Percentiles rank a stretch among this genome's conserved stretches.
These are phyloP conservation scores for Darevskia mixta DNA, from an alignment of 2,797 vertebrate species.

Conservation along the genomic window DNA sequence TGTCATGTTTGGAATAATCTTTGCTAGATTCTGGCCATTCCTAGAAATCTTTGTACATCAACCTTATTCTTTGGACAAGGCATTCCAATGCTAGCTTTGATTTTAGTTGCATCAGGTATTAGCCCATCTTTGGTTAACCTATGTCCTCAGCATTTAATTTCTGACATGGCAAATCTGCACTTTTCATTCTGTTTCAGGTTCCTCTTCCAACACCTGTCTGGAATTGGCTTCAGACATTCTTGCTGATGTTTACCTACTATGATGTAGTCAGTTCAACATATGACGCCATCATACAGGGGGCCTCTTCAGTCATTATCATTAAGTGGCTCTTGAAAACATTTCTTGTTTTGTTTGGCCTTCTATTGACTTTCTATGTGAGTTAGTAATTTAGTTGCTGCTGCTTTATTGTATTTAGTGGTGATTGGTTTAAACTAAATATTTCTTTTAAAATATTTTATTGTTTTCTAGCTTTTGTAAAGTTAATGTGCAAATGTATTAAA, in stretches of 20 bases:
- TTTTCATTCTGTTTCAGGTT: not conserved
- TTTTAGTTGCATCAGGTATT: not conserved
- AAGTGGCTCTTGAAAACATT: not conserved
- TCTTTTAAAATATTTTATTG: no score
- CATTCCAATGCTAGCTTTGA: not conserved
- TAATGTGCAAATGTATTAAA: no score
- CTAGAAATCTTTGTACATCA: not conserved
- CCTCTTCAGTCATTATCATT: no score
- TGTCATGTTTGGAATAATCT: not conserved
- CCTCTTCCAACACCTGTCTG: not conserved
- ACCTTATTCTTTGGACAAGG: not conserved
- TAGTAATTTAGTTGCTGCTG: not conserved
- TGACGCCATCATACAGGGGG: no score
- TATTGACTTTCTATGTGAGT: not conserved
- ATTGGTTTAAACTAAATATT: no score
- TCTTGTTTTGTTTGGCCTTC: not conserved
- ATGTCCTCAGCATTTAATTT: not conserved
- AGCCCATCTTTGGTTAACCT: not conserved
- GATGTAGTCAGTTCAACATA: no score
- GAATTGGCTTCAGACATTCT: not conserved
- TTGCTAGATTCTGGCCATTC: not conserved
- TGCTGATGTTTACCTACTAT: no score
- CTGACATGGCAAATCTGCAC: not conserved
- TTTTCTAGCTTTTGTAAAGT: no score
- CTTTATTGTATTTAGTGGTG: not conserved